These are phyloP conservation scores for Gerris lacustris DNA, from an alignment of 2,888 invertebrate species.

Conservation along the genomic window DNA sequence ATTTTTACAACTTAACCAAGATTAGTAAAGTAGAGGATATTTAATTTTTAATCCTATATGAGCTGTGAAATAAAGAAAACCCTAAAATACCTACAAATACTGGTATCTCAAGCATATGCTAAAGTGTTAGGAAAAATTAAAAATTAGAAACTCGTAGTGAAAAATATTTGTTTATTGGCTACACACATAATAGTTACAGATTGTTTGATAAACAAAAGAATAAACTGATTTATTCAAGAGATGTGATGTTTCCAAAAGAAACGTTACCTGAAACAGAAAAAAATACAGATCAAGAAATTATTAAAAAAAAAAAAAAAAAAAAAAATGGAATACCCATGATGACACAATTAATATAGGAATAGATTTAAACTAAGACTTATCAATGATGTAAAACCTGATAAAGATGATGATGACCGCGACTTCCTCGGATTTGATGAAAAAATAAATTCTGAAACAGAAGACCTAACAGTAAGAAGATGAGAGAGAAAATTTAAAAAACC, in stretches of 20 bases:
- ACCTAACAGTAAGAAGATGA: background rate
- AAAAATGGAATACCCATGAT: background rate
- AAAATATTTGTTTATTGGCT: slow-evolving; percentile 15
- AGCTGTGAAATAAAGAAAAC: slow-evolving; percentile 9
- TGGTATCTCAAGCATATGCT: slow-evolving; percentile 6
- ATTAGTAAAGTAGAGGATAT: too few species aligned
- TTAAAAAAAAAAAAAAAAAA: background rate
- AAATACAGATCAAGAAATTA: background rate
- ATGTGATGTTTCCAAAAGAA: slow-evolving; percentile 3
- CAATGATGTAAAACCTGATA: background rate
- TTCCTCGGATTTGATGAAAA: slow-evolving; percentile 1
- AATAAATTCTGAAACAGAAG: background rate
- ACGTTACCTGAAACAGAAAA: slow-evolving; percentile 5
- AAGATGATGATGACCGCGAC: background rate
- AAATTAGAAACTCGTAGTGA: slow-evolving; percentile 14
- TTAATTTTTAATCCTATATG: too few species aligned
- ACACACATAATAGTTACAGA: slow-evolving; percentile 12
- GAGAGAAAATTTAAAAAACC: background rate
- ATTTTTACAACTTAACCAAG: too few species aligned
- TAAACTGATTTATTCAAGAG: slow-evolving; percentile 14
- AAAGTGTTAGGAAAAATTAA: slow-evolving; percentile 5
- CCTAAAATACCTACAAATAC: slow-evolving; percentile 3
- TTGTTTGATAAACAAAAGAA: slow-evolving; percentile 15
- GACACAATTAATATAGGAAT: background rate
- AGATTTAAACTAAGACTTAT: background rate